phyloP scores from a whole-genome alignment of 2,888 invertebrate genomes.

The Limnephilus marmoratus region DNA sequence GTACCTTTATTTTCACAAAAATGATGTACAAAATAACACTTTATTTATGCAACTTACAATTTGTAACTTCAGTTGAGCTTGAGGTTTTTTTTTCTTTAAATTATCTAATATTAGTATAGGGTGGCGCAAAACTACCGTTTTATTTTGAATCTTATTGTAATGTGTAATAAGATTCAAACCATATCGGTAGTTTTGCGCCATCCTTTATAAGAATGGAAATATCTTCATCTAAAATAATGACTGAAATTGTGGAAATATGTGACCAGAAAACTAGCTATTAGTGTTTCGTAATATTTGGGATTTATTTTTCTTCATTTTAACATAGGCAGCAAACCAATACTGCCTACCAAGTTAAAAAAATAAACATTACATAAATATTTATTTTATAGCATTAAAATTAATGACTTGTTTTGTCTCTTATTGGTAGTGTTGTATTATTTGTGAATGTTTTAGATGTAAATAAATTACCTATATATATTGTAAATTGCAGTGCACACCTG shows the following conservation, averaged over 20 bases:
- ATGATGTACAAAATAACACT: background rate
- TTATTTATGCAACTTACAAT: background rate
- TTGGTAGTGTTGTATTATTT: background rate
- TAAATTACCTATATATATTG: background rate
- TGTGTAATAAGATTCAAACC: no score
- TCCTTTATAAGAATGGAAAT: background rate
- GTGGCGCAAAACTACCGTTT: no score
- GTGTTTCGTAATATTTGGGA: background rate
- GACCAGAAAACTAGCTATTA: background rate
- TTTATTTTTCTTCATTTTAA: background rate
- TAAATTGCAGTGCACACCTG: background rate
- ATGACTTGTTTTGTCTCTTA: background rate
- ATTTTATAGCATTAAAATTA: background rate
- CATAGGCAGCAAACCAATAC: background rate
- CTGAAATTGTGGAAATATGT: background rate
- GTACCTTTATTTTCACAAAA: background rate
- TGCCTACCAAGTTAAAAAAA: background rate
- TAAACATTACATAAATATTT: background rate
- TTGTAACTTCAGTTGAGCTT: background rate
- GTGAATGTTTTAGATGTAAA: background rate
- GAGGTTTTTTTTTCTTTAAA: background rate
- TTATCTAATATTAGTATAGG: background rate
- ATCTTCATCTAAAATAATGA: background rate
- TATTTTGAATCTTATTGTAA: no score
- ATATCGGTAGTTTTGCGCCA: no score